Conservation (phyloP, 2,888 invertebrate genomes). For the Andrena trimmerana region DNA sequence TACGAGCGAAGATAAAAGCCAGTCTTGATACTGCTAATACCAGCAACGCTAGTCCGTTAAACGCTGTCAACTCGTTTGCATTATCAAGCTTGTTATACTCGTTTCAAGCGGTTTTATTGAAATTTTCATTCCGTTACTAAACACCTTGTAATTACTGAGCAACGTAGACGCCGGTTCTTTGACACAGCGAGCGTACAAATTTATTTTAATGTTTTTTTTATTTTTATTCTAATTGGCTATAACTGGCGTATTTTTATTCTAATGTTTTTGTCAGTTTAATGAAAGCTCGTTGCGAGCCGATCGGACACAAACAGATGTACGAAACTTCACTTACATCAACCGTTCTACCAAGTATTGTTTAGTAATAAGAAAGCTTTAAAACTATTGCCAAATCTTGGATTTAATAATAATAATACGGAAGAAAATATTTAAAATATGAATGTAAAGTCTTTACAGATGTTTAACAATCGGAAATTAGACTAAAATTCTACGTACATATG, state of each 20-base stretch:
- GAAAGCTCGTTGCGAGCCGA: not conserved
- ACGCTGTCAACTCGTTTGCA: constrained; percentile 17
- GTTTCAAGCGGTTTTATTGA: not conserved
- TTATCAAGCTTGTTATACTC: not conserved
- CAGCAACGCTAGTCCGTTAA: not conserved
- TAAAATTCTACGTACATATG: too few species aligned
- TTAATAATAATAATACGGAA: too few species aligned
- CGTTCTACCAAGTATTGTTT: too few species aligned
- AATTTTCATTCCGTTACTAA: constrained; percentile 1
- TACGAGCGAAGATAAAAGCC: constrained; percentile 35
- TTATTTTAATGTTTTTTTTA: not conserved
- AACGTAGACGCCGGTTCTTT: not conserved
- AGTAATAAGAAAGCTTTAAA: too few species aligned
- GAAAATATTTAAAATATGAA: too few species aligned
- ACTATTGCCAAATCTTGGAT: too few species aligned
- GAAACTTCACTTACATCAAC: too few species aligned
- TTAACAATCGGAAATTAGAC: too few species aligned
- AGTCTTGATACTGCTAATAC: constrained; percentile 8
- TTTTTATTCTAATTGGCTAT: too few species aligned
- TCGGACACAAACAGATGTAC: too few species aligned
- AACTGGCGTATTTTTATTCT: not conserved
- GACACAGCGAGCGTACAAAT: too few species aligned
- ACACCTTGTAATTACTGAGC: not conserved
- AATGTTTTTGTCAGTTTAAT: not conserved
- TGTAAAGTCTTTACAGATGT: too few species aligned